Base-by-base conservation (phyloP, 2,888 invertebrate species). In the Xestia xanthographa region DNA sequence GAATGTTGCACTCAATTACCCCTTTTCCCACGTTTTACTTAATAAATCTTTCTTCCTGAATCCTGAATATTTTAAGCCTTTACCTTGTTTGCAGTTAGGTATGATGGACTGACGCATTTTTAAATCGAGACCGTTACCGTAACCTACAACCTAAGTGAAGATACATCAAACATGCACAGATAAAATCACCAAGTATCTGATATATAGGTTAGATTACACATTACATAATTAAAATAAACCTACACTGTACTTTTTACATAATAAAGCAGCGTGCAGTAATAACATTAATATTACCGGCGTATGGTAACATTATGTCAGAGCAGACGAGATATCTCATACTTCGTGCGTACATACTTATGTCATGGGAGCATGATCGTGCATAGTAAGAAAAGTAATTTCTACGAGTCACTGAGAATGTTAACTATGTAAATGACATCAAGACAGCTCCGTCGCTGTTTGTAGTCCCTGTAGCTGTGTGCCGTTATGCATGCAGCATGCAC, bases 221-320 rank as follows among this genome's bases (percentile, higher is more conserved):
- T 83, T 79, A 77, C 60, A 77, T 53, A 84, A 78, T 78, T 79
- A 74, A 79, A 71, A 77, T 77, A 80, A 58, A 74, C 76, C 73
- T 77, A 79, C 69, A 77, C 58, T 67, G 65, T 82, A 68, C 67
- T 76, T 79, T 87, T 87, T 87, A 88, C 80, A 85, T 88, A 88
- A 88, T 83, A 74, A 75, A 71, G 22, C 34, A 53, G 69, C 68
- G 45, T 87, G 84, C 79, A 63, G 87, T 85, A 88, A 87, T 79
- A 72, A 77, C 78, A 87, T 87, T 83, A 85, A 87, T 88, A 88
- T 88, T 88, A 79, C 77, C 38, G 50, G 60, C 77, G 81, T 76
- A 87, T 76, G 63, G 72, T 41, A 80, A 76, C 85, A 87, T 87
- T 87, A 87, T 87, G 87, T 87, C 87, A 87, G 87, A 78, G 65